Percentiles rank a stretch among this genome's conserved stretches.
phyloP scores from a whole-genome alignment of 2,888 invertebrate species.

The Ornithoptera alexandrae region DNA sequence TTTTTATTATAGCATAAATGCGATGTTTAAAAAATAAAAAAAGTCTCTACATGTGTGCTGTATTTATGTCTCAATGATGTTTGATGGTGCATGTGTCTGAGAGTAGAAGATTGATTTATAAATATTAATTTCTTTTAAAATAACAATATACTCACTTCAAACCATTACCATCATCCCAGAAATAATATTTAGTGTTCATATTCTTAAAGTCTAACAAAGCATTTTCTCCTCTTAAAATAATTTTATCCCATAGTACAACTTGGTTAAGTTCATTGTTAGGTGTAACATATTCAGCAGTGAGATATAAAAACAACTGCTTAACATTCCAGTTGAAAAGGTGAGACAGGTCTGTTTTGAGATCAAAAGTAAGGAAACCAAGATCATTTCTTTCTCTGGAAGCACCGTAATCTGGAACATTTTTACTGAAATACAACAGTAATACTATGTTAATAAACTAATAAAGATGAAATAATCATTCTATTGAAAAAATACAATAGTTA shows the following conservation, averaged over 20 bases:
- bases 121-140: not conserved
- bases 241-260: slow-evolving; percentile 99
- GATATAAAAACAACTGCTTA: slow-evolving; percentile 96
- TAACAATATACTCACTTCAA: slow-evolving; percentile 84
- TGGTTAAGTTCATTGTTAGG: slow-evolving; percentile 92
- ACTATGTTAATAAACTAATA: not conserved
- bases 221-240: slow-evolving; percentile 95
- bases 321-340: slow-evolving; percentile 99
- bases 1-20: too few species aligned
- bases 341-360: slow-evolving; percentile 94
- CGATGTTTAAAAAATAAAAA: too few species aligned
- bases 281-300: slow-evolving; percentile 97
- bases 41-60: too few species aligned
- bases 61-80: too few species aligned
- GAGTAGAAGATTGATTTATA: too few species aligned
- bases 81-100: too few species aligned
- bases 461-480: not conserved
- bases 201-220: slow-evolving; percentile 95
- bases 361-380: slow-evolving; percentile 96
- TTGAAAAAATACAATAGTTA: too few species aligned
- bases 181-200: slow-evolving; percentile 98
- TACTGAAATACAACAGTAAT: slow-evolving; percentile 80
- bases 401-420: slow-evolving; percentile 97
- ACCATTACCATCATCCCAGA: slow-evolving; percentile 99
- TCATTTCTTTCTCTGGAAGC: slow-evolving; percentile 96